Evolutionary conservation across 1,140 invertebrate species (phyloP).

Genomic region (Agrilus planipennis): DNA sequence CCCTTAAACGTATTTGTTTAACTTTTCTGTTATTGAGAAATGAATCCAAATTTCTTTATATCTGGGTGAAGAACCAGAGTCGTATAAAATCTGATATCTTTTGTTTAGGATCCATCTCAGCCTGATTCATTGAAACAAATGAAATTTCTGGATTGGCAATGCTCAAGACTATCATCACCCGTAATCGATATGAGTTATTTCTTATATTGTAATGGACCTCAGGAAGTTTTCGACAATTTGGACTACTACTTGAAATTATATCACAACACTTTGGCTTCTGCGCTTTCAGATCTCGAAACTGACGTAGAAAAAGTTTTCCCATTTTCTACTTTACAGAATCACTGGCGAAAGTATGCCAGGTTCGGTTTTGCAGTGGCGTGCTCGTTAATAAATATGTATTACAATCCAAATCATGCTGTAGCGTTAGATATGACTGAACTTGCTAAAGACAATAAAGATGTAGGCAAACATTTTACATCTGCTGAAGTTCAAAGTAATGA

Average conservation of each 20-base stretch:
- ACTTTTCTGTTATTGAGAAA: no score
- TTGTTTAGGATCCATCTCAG: no score
- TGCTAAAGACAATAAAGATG: neutral
- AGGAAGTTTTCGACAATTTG: constrained; percentile 37
- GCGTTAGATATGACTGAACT: neutral
- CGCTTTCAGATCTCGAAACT: constrained; percentile 4
- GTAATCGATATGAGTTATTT: constrained; percentile 42
- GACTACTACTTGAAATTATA: constrained; percentile 39
- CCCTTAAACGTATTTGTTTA: no score
- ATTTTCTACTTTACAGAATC: neutral
- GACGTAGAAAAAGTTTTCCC: neutral
- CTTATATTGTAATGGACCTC: constrained; percentile 40
- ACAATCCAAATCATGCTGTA: neutral
- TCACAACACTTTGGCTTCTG: constrained; percentile 34
- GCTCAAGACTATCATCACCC: constrained; percentile 40
- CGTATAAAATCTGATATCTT: no score
- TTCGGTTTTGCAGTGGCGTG: neutral
- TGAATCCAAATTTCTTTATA: no score
- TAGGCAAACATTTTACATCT: neutral
- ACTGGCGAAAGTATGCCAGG: neutral
- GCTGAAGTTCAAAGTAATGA: neutral
- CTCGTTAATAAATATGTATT: neutral
- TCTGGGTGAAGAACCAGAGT: no score
- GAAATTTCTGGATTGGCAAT: constrained; percentile 46
- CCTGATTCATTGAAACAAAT: no score